Base-by-base conservation (phyloP, 2,797 vertebrate species). In the Sebastes hubbsi region DNA sequence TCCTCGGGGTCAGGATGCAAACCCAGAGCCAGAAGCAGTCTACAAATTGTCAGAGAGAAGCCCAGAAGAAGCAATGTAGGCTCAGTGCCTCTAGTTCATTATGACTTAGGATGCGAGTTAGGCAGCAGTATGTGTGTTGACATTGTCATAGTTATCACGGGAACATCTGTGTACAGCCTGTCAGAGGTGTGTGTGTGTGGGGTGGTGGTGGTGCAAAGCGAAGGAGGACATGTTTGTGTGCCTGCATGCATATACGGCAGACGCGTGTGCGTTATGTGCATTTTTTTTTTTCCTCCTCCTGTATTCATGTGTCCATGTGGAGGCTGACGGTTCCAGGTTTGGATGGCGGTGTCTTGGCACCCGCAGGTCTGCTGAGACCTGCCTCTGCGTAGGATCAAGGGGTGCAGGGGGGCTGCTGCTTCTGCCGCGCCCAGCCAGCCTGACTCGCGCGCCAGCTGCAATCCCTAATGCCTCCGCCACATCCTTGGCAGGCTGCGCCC, bases 371-470 rank as follows among this genome's bases (percentile, higher is more conserved):
- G 87, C 86, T 78, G 94, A 94, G 91, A 93, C 90, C 89, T 81
- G 90, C 93, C 91, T 93, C 88, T 89, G 90, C 27, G 72, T 82
- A 83, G 92, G 94, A 95, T 96, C 94, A 95, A 95, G 94, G 95
- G 89, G 89, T 80, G 81, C 84, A 76, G 90, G 87, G 82, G 30
- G 30, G 52, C 67, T 56, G 81, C 80, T 67, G 52, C 67, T 56
- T 79, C 80, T 67, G 86, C 91, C 72, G 80, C 72, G 49, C 83
- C 83, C 86, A 86, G 91, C 87, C 92, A 89, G 88, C 76, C 86
- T 80, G 89, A 86, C 82, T 93, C 2, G 86, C 81, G 78, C 80
- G 86, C 92, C 92, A 94, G 88, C 92, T 88, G 86, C 85, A 91
- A 82, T 91, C 92, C 91, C 92, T 78, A 82, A 89, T 87, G 91